Conservation (phyloP, 2,797 vertebrate genomes). For the Hydrophis major region DNA sequence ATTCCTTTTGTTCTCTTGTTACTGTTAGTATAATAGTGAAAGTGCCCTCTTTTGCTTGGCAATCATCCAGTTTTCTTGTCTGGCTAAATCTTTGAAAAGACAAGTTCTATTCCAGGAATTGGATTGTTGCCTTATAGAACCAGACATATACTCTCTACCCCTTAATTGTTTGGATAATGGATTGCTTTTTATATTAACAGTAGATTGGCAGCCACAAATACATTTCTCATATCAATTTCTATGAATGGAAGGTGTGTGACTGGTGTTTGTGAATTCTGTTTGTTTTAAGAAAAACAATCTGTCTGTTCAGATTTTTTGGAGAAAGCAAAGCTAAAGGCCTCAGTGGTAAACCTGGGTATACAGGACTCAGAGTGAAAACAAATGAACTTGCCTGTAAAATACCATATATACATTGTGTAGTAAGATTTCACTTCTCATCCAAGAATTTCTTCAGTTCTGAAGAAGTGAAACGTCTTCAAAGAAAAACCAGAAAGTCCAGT, state of each 20-base stretch:
- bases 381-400: not conserved
- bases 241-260: not conserved
- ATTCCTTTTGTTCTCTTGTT: slow-evolving; percentile 30
- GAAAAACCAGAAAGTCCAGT: not conserved
- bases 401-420: not conserved
- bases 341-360: not conserved
- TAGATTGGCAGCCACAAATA: slow-evolving; percentile 19
- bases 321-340: not conserved
- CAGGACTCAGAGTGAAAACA: not conserved
- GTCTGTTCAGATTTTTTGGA: slow-evolving; percentile 1
- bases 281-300: not conserved
- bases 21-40: slow-evolving; percentile 7
- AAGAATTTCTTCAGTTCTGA: not conserved
- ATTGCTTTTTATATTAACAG: slow-evolving; percentile 27
- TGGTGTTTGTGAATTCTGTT: not conserved
- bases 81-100: slow-evolving; percentile 6
- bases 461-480: not conserved
- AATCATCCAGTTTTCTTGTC: not conserved
- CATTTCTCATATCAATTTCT: not conserved
- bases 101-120: slow-evolving; percentile 20
- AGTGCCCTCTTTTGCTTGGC: slow-evolving; percentile 22
- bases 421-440: too few species aligned
- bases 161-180: slow-evolving; percentile 25
- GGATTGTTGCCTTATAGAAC: slow-evolving; percentile 35
- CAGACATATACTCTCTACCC: not conserved